Conservation (phyloP, 2,113 vertebrate species). For the Amblyornis subalaris region DNA sequence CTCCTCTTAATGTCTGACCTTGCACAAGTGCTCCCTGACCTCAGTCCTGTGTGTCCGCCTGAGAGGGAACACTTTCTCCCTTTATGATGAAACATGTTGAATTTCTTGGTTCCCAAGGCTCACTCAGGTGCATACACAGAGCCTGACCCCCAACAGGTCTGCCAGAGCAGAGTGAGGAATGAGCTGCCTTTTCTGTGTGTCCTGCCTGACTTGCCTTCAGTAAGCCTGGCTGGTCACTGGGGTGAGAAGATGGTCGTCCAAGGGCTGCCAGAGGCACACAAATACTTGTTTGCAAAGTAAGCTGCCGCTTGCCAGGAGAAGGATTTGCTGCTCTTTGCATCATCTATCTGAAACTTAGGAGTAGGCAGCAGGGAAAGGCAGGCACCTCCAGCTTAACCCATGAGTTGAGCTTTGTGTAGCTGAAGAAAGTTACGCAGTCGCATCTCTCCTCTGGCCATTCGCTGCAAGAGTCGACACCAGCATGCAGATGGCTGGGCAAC, state of each 20-base stretch:
- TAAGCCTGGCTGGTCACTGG: background rate
- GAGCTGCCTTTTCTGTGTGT: background rate
- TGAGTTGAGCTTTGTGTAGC: background rate
- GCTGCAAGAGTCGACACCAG: accelerated
- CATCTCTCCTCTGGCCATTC: accelerated
- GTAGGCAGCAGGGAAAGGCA: background rate
- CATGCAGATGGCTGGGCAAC: accelerated
- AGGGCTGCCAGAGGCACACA: background rate
- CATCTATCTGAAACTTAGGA: background rate
- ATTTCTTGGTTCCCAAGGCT: background rate
- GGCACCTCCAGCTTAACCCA: background rate
- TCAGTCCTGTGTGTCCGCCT: background rate
- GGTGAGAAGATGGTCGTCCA: background rate
- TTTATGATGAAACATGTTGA: background rate
- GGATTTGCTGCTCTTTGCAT: background rate
- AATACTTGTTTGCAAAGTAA: background rate
- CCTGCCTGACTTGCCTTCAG: background rate
- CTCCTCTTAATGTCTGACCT: background rate
- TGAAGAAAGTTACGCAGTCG: accelerated
- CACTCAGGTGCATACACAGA: background rate
- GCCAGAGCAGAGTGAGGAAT: background rate
- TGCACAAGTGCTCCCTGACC: background rate
- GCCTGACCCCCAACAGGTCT: background rate
- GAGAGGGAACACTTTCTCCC: background rate
- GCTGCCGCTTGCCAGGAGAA: background rate